Conservation (phyloP, 2,797 vertebrate species). For the Tiaroga cobitis region DNA sequence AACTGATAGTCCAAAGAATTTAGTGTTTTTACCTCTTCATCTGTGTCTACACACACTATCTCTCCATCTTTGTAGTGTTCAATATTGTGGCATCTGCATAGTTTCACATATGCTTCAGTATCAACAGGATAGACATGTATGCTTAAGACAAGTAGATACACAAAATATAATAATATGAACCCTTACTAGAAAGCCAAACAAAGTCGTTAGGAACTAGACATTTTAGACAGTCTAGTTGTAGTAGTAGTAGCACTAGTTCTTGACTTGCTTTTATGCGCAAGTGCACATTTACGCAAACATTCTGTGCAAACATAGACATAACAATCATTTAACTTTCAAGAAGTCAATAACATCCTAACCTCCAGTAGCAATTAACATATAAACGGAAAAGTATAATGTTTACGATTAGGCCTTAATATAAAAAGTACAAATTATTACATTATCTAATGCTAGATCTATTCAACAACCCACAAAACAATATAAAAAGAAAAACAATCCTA, state of each 20-base stretch:
- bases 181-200: not conserved
- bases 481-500: not conserved
- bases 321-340: not conserved
- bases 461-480: conserved; percentile 11
- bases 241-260: not conserved
- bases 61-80: not conserved
- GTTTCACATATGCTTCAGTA: conserved; percentile 5
- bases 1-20: not conserved
- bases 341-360: not conserved
- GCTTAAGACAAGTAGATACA: not conserved
- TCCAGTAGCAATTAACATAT: conserved; percentile 12
- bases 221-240: not conserved
- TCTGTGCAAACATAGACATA: not conserved
- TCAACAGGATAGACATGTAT: not conserved
- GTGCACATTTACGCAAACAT: not conserved
- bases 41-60: not conserved
- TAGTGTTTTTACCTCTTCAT: not conserved
- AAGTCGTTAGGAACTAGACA: not conserved
- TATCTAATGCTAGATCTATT: not conserved
- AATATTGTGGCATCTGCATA: not conserved
- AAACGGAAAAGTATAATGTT: not conserved
- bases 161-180: not conserved
- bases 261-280: not conserved
- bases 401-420: not conserved
- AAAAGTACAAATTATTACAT: conserved; percentile 3